Percentiles rank a stretch among this genome's conserved stretches.
phyloP scores from a whole-genome alignment of 2,113 vertebrate genomes.

The Dromiciops gliroides region DNA sequence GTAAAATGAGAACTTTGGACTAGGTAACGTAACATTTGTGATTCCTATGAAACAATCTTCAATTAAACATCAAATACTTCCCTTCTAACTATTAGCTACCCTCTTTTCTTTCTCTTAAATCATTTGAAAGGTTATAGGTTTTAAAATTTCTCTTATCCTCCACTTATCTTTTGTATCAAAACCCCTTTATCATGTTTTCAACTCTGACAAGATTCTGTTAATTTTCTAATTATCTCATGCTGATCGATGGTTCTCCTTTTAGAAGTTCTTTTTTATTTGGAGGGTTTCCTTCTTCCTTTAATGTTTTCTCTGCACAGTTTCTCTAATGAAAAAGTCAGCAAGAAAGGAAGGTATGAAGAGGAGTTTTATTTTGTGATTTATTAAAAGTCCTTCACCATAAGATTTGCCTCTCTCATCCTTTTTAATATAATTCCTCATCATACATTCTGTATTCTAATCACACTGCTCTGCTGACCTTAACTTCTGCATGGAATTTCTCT shows the following conservation, averaged over 20 bases:
- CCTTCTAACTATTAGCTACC: not conserved
- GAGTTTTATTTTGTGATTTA: not conserved
- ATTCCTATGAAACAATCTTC: not conserved
- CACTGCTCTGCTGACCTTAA: not conserved
- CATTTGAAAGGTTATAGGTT: not conserved
- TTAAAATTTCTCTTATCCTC: not conserved
- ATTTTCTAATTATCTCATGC: not conserved
- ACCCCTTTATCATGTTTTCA: not conserved
- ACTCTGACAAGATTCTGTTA: not conserved
- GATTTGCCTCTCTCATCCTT: not conserved
- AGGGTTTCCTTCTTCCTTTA: not conserved
- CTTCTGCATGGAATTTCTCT: not conserved
- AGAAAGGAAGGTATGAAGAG: not conserved
- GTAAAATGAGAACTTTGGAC: not conserved
- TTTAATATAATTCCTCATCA: not conserved
- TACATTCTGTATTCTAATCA: not conserved
- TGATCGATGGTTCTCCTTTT: not conserved
- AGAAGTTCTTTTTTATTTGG: not conserved
- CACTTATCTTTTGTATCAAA: not conserved
- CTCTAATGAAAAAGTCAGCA: not conserved
- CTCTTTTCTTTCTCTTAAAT: not conserved
- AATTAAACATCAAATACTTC: not conserved
- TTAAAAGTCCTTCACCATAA: not conserved
- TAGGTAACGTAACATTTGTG: not conserved
- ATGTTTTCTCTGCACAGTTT: not conserved